Evolutionary conservation across 2,888 invertebrate genomes (phyloP).

Genomic region (Andrena minutula): DNA sequence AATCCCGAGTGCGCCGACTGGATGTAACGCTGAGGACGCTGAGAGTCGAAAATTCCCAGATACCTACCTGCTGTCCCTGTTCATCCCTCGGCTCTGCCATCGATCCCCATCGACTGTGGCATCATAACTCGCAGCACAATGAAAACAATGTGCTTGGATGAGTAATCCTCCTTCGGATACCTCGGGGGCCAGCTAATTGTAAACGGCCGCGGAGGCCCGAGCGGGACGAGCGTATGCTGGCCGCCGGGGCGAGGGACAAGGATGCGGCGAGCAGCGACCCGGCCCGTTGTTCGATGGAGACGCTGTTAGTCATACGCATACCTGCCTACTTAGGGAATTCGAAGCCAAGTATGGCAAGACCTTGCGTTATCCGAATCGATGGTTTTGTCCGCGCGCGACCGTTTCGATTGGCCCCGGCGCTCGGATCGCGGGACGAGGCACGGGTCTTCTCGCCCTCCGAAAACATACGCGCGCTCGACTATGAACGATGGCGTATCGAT

Average conservation of each 20-base stretch:
- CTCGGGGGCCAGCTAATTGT: conserved; percentile 56
- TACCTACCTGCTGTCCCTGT: not conserved
- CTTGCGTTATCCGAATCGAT: conserved; percentile 63
- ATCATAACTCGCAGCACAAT: conserved; percentile 63
- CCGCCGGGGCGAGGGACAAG: not conserved
- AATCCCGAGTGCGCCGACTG: no score
- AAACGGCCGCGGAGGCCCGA: conserved; percentile 25
- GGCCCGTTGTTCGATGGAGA: conserved; percentile 41
- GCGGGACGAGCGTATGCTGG: not conserved
- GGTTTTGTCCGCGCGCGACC: conserved; percentile 13
- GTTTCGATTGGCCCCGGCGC: no score
- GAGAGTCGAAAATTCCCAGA: not conserved
- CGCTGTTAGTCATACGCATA: conserved; percentile 70
- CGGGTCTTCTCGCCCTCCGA: no score
- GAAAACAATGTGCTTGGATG: conserved; percentile 72
- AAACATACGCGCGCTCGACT: no score
- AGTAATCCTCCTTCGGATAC: conserved; percentile 69
- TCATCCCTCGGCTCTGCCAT: conserved; percentile 22
- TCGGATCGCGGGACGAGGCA: no score
- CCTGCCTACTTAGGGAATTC: conserved; percentile 67
- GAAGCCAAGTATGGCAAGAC: conserved; percentile 64
- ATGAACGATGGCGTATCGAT: no score
- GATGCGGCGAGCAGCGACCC: conserved; percentile 19
- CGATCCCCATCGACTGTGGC: conserved; percentile 35
- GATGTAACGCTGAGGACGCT: no score